Evolutionary conservation across 2,888 invertebrate genomes (phyloP).

Genomic region (Rhamphomyia laevipes): DNA sequence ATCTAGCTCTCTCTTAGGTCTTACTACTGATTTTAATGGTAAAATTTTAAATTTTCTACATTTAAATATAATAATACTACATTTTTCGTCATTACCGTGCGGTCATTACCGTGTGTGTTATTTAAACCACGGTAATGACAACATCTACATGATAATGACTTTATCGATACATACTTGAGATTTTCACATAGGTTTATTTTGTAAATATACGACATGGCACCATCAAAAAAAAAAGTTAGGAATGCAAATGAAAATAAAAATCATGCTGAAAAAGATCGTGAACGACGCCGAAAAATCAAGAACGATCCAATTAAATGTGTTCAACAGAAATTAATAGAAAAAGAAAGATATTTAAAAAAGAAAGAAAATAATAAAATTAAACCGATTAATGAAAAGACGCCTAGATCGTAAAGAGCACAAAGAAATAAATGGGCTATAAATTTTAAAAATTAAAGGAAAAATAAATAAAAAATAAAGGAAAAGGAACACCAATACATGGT

Average conservation of each 20-base stretch:
- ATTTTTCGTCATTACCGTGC: background rate
- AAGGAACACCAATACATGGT: background rate
- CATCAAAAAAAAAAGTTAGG: background rate
- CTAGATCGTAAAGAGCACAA: background rate
- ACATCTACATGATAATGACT: background rate
- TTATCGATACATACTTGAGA: background rate
- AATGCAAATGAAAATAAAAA: background rate
- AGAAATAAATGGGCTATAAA: background rate
- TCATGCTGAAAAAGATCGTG: background rate
- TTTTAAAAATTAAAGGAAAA: background rate
- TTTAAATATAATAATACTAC: background rate
- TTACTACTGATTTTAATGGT: no score
- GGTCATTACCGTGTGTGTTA: background rate
- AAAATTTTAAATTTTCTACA: background rate
- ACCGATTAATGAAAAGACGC: background rate
- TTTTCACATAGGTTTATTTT: background rate
- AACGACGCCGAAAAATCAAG: background rate
- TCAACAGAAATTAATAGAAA: background rate
- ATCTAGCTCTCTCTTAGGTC: no score
- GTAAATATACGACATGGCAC: background rate
- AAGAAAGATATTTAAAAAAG: background rate
- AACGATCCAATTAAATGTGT: background rate
- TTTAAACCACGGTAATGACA: background rate
- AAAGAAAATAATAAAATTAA: background rate
- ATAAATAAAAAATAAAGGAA: background rate